These are phyloP conservation scores for Strigamia maritima DNA, from an alignment of 2,888 invertebrate genomes.

Conservation along the genomic window DNA sequence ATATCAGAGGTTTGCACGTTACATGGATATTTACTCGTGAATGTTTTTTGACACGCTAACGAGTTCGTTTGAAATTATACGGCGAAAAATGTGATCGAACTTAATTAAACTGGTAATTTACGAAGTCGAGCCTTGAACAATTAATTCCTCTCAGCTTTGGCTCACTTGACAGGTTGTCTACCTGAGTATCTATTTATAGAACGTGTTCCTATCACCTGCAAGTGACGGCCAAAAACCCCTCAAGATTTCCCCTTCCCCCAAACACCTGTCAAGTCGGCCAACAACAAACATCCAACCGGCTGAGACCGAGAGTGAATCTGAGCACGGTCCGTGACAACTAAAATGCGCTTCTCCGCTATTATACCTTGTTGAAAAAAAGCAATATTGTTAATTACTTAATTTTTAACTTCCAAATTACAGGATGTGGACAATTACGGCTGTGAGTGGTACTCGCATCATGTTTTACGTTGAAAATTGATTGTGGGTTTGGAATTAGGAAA, in stretches of 20 bases:
- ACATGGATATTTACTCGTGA: too few relatives aligned
- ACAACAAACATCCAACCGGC: slow-evolving; percentile 4
- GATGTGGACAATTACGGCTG: neutral
- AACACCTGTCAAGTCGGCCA: slow-evolving; percentile 18
- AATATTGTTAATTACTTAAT: neutral
- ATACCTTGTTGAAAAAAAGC: neutral
- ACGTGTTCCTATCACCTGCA: slow-evolving; percentile 29
- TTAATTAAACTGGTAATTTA: slow-evolving; percentile 12
- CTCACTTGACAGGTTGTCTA: slow-evolving; percentile 21
- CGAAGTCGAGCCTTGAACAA: neutral
- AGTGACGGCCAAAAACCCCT: slow-evolving; percentile 29
- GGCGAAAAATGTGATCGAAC: neutral
- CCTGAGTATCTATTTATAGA: slow-evolving; percentile 27
- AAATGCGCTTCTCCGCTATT: neutral
- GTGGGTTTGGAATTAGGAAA: neutral
- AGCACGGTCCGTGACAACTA: neutral
- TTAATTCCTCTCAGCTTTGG: slow-evolving; percentile 14
- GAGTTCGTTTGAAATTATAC: neutral
- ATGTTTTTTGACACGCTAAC: too few relatives aligned
- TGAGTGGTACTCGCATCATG: neutral
- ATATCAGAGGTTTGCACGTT: too few relatives aligned
- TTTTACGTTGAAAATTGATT: neutral
- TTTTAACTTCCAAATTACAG: slow-evolving; percentile 8
- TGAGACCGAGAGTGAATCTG: slow-evolving; percentile 20
- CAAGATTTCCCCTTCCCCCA: slow-evolving; percentile 17